These are phyloP conservation scores for Centruroides sculpturatus DNA, from an alignment of 1,140 invertebrate species.

Conservation along the genomic window DNA sequence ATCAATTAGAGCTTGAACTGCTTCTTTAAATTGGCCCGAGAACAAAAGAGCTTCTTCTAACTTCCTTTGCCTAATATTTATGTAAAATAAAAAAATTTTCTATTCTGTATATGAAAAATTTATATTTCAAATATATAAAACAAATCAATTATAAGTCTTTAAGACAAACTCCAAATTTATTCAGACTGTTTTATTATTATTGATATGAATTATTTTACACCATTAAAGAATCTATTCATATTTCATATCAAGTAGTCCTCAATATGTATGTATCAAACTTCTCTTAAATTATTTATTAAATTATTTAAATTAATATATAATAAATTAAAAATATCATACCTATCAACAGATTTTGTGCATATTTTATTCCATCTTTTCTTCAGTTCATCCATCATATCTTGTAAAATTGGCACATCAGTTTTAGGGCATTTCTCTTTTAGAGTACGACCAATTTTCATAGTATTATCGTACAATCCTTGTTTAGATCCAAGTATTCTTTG, in stretches of 20 bases:
- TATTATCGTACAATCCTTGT: conserved; percentile 73
- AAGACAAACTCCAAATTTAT: too few relatives aligned
- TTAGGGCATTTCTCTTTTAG: conserved; percentile 89
- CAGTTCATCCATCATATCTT: conserved; percentile 70
- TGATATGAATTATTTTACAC: too few relatives aligned
- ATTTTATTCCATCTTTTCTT: conserved; percentile 89
- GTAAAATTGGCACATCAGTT: conserved; percentile 63
- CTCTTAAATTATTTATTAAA: too few relatives aligned
- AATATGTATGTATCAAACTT: too few relatives aligned
- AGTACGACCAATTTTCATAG: conserved; percentile 75
- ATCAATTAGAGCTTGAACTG: conserved; percentile 81
- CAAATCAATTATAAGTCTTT: too few relatives aligned
- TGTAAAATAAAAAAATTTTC: too few relatives aligned
- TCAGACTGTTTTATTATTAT: too few relatives aligned
- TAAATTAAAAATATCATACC: conserved; percentile 2
- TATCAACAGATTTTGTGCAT: conserved; percentile 85
- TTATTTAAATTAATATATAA: too few relatives aligned
- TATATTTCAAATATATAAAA: too few relatives aligned
- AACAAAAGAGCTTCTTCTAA: conserved; percentile 85
- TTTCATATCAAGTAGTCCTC: too few relatives aligned
- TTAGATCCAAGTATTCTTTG: conserved; percentile 84
- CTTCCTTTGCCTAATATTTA: conserved; percentile 54
- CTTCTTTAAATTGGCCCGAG: conserved; percentile 92
- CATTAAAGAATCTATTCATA: too few relatives aligned
- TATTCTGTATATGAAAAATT: too few relatives aligned